These are phyloP conservation scores for Orgyia antiqua DNA, from an alignment of 2,888 invertebrate genomes.

Conservation along the genomic window DNA sequence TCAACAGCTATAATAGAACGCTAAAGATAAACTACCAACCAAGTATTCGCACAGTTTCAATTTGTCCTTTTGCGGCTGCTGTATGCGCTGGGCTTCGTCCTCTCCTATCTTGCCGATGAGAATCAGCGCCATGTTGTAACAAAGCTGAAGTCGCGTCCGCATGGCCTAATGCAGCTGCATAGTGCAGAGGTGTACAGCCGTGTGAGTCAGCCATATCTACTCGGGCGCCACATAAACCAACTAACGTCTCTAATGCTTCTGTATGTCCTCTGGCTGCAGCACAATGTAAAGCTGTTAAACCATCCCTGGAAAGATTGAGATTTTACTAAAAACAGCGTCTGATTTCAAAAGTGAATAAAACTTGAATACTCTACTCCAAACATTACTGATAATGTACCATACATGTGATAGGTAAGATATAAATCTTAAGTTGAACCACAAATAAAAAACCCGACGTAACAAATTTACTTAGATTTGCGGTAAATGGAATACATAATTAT, in stretches of 20 bases:
- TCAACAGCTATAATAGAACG: no score
- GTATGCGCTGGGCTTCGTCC: slow-evolving; percentile 96
- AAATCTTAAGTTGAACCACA: no score
- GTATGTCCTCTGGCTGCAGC: slow-evolving; percentile 97
- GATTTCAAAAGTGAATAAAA: no score
- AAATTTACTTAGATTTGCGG: no score
- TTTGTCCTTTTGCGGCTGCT: slow-evolving; percentile 96
- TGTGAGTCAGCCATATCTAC: slow-evolving; percentile 95
- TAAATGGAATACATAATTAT: no score
- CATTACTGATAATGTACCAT: no score
- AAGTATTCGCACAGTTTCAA: slow-evolving; percentile 89
- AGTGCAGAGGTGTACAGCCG: slow-evolving; percentile 97
- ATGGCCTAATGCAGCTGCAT: slow-evolving; percentile 97
- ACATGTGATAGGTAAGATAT: no score
- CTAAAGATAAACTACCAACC: no score
- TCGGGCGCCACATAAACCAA: slow-evolving; percentile 91
- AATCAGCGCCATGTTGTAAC: slow-evolving; percentile 92
- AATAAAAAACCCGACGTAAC: no score
- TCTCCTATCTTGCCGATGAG: slow-evolving; percentile 94
- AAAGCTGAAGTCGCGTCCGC: slow-evolving; percentile 94
- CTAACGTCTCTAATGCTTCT: slow-evolving; percentile 91
- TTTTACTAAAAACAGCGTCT: neutral
- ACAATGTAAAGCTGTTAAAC: slow-evolving; percentile 96
- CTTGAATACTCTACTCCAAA: no score
- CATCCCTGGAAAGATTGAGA: slow-evolving; percentile 82